Conservation (phyloP, 2,888 invertebrate genomes). For the Ophion slaviceki region DNA sequence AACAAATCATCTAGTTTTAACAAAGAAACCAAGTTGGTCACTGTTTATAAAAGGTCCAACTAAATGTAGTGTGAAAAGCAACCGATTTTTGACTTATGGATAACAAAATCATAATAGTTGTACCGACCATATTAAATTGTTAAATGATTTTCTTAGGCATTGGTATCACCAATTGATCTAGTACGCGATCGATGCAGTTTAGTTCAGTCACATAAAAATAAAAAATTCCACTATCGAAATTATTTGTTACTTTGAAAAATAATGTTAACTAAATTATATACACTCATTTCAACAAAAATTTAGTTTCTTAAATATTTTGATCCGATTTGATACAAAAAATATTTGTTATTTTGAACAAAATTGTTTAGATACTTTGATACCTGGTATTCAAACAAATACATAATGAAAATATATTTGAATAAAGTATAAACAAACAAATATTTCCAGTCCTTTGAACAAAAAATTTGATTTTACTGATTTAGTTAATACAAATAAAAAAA, state of each 20-base stretch:
- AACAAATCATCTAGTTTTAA: not conserved
- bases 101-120: not conserved
- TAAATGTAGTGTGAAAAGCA: no score
- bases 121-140: no score
- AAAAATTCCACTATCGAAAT: no score
- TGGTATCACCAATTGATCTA: constrained; percentile 4
- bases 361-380: constrained; percentile 16
- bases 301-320: not conserved
- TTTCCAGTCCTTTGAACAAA: no score
- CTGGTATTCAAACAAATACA: constrained; percentile 8
- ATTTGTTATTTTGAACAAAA: constrained; percentile 9
- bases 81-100: no score
- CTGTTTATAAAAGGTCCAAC: not conserved
- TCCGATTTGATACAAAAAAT: constrained; percentile 6
- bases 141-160: not conserved
- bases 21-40: not conserved
- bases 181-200: constrained; percentile 1
- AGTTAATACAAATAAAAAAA: not conserved
- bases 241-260: no score
- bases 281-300: no score
- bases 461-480: not conserved
- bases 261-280: no score
- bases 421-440: no score
- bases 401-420: not conserved
- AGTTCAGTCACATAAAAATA: constrained; percentile 13